These are phyloP conservation scores for Mimumesa dahlbomi DNA, from an alignment of 2,888 invertebrate genomes.

Conservation along the genomic window DNA sequence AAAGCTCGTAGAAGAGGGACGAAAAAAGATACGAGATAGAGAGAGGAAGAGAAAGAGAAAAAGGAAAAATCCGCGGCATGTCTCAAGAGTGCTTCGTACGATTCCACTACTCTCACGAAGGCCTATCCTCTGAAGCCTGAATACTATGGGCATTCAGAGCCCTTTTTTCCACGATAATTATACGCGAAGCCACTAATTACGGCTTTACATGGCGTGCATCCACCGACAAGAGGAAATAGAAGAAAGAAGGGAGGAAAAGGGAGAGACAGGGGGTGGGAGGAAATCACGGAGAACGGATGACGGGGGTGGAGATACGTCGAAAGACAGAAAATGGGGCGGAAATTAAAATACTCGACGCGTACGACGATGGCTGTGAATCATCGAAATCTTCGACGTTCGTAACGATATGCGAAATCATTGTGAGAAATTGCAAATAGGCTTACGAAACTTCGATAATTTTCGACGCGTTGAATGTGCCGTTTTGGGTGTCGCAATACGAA, in stretches of 20 bases:
- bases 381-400: neutral
- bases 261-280: slow-evolving; percentile 8
- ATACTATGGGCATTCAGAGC: slow-evolving; percentile 48
- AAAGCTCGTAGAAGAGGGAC: neutral
- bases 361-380: slow-evolving; percentile 33
- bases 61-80: slow-evolving; percentile 38
- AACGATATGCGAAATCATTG: neutral
- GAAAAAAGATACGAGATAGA: neutral
- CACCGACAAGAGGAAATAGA: slow-evolving; percentile 41
- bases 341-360: slow-evolving; percentile 44
- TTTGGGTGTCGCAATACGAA: no score
- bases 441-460: no score
- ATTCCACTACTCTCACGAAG: slow-evolving; percentile 45
- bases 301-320: slow-evolving; percentile 28
- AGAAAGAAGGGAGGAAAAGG: slow-evolving; percentile 28
- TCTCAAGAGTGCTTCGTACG: slow-evolving; percentile 54
- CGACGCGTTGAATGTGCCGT: no score
- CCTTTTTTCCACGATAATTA: slow-evolving; percentile 71
- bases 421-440: no score
- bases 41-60: slow-evolving; percentile 11
- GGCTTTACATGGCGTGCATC: slow-evolving; percentile 55
- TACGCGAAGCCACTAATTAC: slow-evolving; percentile 73
- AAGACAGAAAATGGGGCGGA: slow-evolving; percentile 48
- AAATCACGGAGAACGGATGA: slow-evolving; percentile 27
- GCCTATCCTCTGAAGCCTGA: slow-evolving; percentile 45